Percentiles rank a stretch among this genome's conserved stretches.
Evolutionary conservation across 2,888 invertebrate species (phyloP).

Genomic region (Cephus runcator): DNA sequence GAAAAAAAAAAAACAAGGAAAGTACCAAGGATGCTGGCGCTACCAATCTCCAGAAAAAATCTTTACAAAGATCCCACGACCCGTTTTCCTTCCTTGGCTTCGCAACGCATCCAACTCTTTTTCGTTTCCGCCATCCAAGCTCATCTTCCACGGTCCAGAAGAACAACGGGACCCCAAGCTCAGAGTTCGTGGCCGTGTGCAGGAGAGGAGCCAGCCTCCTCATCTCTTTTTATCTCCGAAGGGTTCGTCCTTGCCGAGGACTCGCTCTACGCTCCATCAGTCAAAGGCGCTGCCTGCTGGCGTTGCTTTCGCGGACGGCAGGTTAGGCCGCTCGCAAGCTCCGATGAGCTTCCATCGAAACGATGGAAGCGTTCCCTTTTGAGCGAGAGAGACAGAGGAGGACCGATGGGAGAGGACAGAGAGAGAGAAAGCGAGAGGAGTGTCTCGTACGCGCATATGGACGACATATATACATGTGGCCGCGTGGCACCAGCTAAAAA

Average conservation of each 20-base stretch:
- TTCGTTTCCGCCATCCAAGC: background rate
- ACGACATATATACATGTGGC: slow-evolving; percentile 13
- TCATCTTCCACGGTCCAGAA: slow-evolving; percentile 18
- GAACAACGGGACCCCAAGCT: slow-evolving; percentile 20
- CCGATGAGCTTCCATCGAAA: slow-evolving; percentile 45
- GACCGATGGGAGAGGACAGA: too few relatives aligned
- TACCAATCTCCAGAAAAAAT: background rate
- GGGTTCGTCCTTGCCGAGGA: background rate
- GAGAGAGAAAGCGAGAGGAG: background rate
- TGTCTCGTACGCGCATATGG: slow-evolving; percentile 8
- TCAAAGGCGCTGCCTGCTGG: background rate
- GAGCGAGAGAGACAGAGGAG: slow-evolving; percentile 3
- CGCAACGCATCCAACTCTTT: background rate
- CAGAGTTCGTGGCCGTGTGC: background rate
- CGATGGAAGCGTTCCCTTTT: slow-evolving; percentile 29
- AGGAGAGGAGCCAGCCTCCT: background rate
- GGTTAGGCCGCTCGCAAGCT: slow-evolving; percentile 41
- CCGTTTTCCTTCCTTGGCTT: background rate
- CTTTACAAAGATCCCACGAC: background rate
- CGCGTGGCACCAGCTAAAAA: slow-evolving; percentile 21
- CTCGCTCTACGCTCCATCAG: background rate
- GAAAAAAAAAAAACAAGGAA: background rate
- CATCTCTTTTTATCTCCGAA: background rate
- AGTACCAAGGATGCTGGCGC: background rate
- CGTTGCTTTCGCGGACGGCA: background rate